Percentiles rank a stretch among this genome's conserved stretches.
Evolutionary conservation across 1,140 invertebrate genomes (phyloP).

Genomic region (Drosophila teissieri): DNA sequence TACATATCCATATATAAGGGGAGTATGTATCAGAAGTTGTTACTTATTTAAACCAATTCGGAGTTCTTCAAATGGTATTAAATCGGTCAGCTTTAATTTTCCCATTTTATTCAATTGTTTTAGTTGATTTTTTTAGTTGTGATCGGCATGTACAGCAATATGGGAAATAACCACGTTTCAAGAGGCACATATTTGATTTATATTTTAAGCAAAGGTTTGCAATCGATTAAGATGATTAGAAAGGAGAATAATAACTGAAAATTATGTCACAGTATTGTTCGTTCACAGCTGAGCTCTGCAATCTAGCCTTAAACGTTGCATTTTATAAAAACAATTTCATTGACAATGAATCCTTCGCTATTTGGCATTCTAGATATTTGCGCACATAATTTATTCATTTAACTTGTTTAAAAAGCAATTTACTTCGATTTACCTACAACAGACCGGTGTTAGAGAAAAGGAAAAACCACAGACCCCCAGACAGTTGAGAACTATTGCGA

Average conservation of each 20-base stretch:
- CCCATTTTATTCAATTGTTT: too few species aligned
- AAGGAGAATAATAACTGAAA: too few species aligned
- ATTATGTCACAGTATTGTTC: too few species aligned
- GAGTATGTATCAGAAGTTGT: too few species aligned
- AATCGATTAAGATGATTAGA: too few species aligned
- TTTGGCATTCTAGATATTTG: not conserved
- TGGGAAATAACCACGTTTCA: too few species aligned
- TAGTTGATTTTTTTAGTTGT: not conserved
- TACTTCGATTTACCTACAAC: constrained; percentile 48
- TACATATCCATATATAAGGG: too few species aligned
- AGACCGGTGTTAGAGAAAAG: constrained; percentile 1
- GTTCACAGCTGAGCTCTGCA: too few species aligned
- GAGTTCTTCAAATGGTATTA: not conserved
- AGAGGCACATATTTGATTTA: too few species aligned
- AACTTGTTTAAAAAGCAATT: constrained; percentile 41
- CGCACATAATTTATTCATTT: constrained; percentile 38
- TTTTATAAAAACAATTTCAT: not conserved
- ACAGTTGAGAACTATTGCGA: constrained; percentile 63
- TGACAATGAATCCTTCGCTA: not conserved
- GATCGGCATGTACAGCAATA: too few species aligned
- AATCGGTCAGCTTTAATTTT: not conserved
- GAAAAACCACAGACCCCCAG: constrained; percentile 24
- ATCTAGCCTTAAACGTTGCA: too few species aligned
- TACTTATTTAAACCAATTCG: not conserved
- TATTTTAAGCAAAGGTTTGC: too few species aligned